Percentiles rank a stretch among this genome's conserved stretches.
Evolutionary conservation across 2,888 invertebrate genomes (phyloP).

Genomic region (Tachina fera): DNA sequence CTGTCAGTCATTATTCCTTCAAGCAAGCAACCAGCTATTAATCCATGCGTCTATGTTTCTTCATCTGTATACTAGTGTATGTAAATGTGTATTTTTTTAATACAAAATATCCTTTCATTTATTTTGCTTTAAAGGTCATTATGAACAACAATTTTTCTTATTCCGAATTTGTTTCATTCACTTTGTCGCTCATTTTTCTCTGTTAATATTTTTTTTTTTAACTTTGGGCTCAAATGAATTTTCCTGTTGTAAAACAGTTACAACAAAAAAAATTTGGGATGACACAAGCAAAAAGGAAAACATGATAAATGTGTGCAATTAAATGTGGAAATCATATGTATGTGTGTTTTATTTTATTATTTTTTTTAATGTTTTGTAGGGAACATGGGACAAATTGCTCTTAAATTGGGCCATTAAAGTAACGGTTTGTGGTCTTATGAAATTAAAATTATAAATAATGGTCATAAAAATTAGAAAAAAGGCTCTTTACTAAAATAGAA

Average conservation of each 20-base stretch:
- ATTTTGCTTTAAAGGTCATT: constrained; percentile 43
- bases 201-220: constrained; percentile 15
- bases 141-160: constrained; percentile 22
- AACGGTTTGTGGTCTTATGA: constrained; percentile 2
- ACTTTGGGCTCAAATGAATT: constrained; percentile 38
- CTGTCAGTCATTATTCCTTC: neutral
- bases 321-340: constrained; percentile 42
- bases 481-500: too few species aligned
- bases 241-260: neutral
- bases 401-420: constrained; percentile 32
- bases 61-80: neutral
- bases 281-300: constrained; percentile 10
- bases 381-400: constrained; percentile 37
- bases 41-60: neutral
- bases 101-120: constrained; percentile 5
- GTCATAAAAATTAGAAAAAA: neutral
- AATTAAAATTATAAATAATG: constrained; percentile 7
- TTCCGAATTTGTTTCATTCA: constrained; percentile 4
- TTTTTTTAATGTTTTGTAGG: neutral
- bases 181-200: constrained; percentile 9
- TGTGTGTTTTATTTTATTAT: neutral
- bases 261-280: neutral
- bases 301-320: constrained; percentile 52
- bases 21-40: neutral
- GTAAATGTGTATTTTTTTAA: too few species aligned